Conservation (phyloP, 2,888 invertebrate genomes). For the Melolontha melolontha region DNA sequence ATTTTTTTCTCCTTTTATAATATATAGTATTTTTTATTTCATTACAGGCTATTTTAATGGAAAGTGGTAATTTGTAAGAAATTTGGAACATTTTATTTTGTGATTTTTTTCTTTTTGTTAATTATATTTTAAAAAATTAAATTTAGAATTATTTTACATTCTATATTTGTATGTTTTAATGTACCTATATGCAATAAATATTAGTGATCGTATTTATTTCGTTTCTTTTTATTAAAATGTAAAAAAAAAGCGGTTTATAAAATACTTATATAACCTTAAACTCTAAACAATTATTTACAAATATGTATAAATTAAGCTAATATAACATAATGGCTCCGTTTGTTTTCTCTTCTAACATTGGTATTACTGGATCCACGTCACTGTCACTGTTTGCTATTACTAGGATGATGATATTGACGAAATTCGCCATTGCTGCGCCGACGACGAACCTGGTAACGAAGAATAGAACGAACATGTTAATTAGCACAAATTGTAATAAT, state of each 20-base stretch:
- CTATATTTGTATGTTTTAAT: constrained; percentile 22
- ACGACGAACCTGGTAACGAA: constrained; percentile 75
- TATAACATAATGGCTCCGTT: constrained; percentile 89
- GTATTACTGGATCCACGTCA: constrained; percentile 74
- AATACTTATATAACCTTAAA: background rate
- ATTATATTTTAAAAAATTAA: constrained; percentile 9
- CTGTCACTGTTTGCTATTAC: constrained; percentile 80
- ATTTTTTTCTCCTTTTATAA: constrained; percentile 24
- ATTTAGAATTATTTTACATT: constrained; percentile 18
- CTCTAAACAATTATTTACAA: constrained; percentile 28
- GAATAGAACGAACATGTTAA: constrained; percentile 10
- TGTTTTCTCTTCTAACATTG: constrained; percentile 81
- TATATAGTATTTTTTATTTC: constrained; percentile 31
- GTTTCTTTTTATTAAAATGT: constrained; percentile 10
- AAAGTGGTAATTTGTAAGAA: constrained; percentile 51
- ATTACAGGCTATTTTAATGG: constrained; percentile 53
- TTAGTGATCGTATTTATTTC: constrained; percentile 1
- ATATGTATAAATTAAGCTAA: constrained; percentile 59
- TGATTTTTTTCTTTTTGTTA: background rate
- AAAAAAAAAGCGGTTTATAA: constrained; percentile 27
- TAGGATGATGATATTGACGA: constrained; percentile 80
- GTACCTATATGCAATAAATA: constrained; percentile 24
- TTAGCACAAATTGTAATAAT: too few relatives aligned
- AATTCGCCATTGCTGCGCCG: constrained; percentile 76
- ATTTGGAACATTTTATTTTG: constrained; percentile 30